Percentiles rank a stretch among this genome's conserved stretches.
Conservation (phyloP, 2,888 invertebrate genomes). For the Acrobasis suavella region DNA sequence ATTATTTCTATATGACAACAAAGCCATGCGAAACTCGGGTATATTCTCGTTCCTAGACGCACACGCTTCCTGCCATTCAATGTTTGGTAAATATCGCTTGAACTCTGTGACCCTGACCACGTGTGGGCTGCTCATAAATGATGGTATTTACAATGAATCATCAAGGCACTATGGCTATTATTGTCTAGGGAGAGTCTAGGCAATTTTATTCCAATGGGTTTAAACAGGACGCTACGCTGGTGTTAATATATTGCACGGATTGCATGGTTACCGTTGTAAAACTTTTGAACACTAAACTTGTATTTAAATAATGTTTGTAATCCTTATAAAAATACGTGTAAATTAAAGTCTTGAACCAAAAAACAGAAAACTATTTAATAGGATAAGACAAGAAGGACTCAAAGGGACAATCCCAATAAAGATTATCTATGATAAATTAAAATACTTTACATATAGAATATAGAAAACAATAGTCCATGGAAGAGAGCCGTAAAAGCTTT, state of each 20-base stretch:
- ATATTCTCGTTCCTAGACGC: constrained; percentile 34
- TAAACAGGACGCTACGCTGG: no score
- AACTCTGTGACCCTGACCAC: constrained; percentile 62
- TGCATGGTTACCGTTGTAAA: no score
- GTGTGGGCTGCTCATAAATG: constrained; percentile 24
- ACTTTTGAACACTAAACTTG: no score
- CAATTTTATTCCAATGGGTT: neutral
- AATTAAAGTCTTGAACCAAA: no score
- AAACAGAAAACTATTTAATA: no score
- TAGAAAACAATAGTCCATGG: constrained; percentile 4
- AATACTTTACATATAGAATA: constrained; percentile 8
- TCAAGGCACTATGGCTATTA: neutral
- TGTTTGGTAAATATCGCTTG: constrained; percentile 69
- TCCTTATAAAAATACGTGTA: no score
- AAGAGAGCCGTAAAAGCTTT: constrained; percentile 27
- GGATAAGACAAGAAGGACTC: neutral
- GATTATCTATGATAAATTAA: constrained; percentile 2
- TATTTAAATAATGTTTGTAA: no score
- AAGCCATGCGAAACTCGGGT: constrained; percentile 27
- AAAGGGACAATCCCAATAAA: neutral
- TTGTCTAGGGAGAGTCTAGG: constrained; percentile 1
- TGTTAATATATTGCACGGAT: no score
- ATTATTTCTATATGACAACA: constrained; percentile 31
- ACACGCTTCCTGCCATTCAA: constrained; percentile 53
- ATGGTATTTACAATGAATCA: neutral